Conservation (phyloP, 2,888 invertebrate species). For the Bursaphelenchus okinawaensis region DNA sequence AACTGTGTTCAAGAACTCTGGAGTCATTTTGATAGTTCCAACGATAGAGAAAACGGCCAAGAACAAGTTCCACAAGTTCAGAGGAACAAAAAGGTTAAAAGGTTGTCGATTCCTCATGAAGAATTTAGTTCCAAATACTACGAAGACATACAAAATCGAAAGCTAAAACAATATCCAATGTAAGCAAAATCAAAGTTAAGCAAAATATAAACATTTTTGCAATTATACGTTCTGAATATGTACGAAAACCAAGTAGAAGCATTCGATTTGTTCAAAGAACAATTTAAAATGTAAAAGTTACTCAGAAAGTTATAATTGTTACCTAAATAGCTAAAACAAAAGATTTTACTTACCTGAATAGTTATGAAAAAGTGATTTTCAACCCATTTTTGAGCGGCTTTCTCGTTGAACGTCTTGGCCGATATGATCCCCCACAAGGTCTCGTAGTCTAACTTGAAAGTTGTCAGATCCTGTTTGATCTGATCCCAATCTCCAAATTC, state of each 20-base stretch:
- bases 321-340: neutral
- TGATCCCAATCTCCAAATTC: slow-evolving; percentile 3
- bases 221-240: too few relatives aligned
- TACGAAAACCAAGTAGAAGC: too few relatives aligned
- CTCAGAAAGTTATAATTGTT: too few relatives aligned
- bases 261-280: too few relatives aligned
- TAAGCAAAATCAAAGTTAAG: too few relatives aligned
- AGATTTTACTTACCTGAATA: slow-evolving; percentile 36
- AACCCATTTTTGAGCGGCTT: slow-evolving; percentile 26
- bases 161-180: too few relatives aligned
- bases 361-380: slow-evolving; percentile 48
- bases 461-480: slow-evolving; percentile 9
- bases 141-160: slow-evolving; percentile 33
- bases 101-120: slow-evolving; percentile 58
- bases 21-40: slow-evolving; percentile 32
- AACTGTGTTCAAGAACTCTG: slow-evolving; percentile 33
- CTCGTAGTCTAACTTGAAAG: slow-evolving; percentile 11
- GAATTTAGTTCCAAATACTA: slow-evolving; percentile 58
- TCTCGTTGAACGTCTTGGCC: slow-evolving; percentile 35
- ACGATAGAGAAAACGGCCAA: slow-evolving; percentile 59
- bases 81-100: slow-evolving; percentile 45
- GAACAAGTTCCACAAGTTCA: slow-evolving; percentile 60
- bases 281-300: too few relatives aligned
- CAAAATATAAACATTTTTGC: neutral
- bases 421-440: slow-evolving; percentile 24